A percentile compares a stretch with the other conserved stretches of the same genome.
Evolutionary conservation across 2,113 vertebrate species (phyloP).

Genomic region (Motacilla alba): DNA sequence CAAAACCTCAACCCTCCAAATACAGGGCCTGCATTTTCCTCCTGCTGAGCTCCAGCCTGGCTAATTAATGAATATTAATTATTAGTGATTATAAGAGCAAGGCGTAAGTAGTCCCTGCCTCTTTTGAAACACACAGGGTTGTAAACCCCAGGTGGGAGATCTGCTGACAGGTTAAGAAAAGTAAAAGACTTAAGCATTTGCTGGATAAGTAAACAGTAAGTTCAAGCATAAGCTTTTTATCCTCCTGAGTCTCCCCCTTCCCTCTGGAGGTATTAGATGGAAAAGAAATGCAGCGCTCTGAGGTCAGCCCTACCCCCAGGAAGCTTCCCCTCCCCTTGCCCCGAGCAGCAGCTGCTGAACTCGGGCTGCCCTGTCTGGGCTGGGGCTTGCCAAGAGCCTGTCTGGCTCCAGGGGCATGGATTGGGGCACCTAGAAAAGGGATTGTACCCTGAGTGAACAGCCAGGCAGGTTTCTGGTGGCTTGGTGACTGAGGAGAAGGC

Average conservation of each 20-base stretch:
- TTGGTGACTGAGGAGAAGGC: too few relatives aligned
- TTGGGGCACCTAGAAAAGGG: not conserved
- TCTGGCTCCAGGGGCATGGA: not conserved
- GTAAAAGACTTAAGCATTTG: not conserved
- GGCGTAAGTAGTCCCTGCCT: not conserved
- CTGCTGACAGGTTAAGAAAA: not conserved
- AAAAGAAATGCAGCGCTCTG: slow-evolving; percentile 1
- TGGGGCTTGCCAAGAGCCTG: not conserved
- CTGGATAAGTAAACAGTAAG: slow-evolving; percentile 12
- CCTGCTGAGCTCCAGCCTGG: not conserved
- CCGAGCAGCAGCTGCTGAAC: not conserved
- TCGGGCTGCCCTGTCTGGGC: not conserved
- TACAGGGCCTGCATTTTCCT: not conserved
- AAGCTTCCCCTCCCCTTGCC: slow-evolving; percentile 11
- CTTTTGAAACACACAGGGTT: not conserved
- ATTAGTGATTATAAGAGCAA: not conserved
- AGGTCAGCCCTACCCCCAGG: not conserved
- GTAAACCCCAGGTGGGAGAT: not conserved
- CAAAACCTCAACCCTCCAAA: not conserved
- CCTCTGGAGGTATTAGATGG: slow-evolving; percentile 28
- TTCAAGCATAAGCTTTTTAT: slow-evolving; percentile 44
- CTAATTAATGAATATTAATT: not conserved
- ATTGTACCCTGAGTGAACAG: too few relatives aligned
- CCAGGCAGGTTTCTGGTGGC: too few relatives aligned
- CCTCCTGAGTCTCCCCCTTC: slow-evolving; percentile 20